A percentile compares a stretch with the other conserved stretches of the same genome.
These are phyloP conservation scores for Paracentrotus lividus DNA, from an alignment of 53 echinoderm and acorn worm genomes.

Conservation along the genomic window DNA sequence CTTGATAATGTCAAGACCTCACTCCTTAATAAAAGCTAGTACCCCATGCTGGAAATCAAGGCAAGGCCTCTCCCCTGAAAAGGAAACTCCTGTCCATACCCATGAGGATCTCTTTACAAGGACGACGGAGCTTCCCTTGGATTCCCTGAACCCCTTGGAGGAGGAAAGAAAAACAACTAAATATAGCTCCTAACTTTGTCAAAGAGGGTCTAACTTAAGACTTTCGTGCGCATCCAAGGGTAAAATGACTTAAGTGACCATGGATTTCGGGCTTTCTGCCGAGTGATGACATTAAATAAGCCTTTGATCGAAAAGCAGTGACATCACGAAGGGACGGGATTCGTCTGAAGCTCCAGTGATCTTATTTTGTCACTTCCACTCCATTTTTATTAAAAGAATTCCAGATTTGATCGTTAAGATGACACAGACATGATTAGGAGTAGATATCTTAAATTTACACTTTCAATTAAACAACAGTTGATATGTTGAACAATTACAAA, in stretches of 20 bases:
- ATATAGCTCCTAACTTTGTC: background rate
- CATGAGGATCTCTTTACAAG: background rate
- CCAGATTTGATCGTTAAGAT: background rate
- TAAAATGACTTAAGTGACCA: slow-evolving; percentile 5
- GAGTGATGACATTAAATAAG: slow-evolving; percentile 45
- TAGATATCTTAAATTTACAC: background rate
- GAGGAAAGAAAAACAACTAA: slow-evolving; percentile 14
- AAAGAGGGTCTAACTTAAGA: background rate
- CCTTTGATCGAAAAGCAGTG: background rate
- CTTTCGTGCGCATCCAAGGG: background rate
- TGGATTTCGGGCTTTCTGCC: background rate
- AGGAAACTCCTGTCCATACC: slow-evolving; percentile 24
- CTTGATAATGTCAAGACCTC: too few species aligned
- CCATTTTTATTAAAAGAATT: background rate
- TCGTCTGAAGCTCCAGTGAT: background rate
- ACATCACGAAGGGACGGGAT: background rate
- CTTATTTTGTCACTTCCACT: background rate
- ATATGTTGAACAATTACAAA: too few species aligned
- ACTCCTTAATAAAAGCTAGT: too few species aligned
- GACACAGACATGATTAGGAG: background rate
- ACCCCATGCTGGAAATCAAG: background rate
- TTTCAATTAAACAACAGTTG: too few species aligned
- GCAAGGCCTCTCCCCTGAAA: background rate
- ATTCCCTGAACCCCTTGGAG: background rate
- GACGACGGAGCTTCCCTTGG: background rate